Conservation (phyloP, 2,888 invertebrate species). For the Matsumyia berberina region DNA sequence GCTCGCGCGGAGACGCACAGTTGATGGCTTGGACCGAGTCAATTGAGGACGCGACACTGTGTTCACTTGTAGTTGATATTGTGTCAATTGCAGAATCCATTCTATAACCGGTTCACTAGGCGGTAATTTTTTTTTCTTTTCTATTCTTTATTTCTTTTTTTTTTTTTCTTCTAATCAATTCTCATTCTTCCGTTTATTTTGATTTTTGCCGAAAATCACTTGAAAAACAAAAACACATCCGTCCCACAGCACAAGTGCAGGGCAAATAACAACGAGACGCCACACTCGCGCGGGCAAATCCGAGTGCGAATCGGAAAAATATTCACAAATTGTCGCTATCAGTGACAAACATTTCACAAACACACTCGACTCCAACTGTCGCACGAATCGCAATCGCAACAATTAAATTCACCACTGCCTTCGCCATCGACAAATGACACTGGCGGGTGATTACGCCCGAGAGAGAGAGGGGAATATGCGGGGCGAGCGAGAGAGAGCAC, state of each 20-base stretch:
- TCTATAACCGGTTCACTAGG: constrained; percentile 75
- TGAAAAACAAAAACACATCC: constrained; percentile 64
- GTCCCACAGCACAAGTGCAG: constrained; percentile 69
- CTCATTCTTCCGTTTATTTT: constrained; percentile 6
- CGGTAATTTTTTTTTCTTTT: constrained; percentile 17
- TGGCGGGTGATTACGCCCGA: constrained; percentile 2
- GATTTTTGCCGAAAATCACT: constrained; percentile 27
- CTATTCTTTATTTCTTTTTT: constrained; percentile 31
- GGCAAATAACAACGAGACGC: constrained; percentile 57
- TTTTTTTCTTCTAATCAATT: constrained; percentile 7
- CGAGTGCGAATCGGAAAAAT: constrained; percentile 44
- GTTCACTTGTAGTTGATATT: constrained; percentile 86
- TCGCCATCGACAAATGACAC: constrained; percentile 68
- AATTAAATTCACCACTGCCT: constrained; percentile 75
- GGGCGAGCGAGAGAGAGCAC: constrained; percentile 30
- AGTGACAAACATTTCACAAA: constrained; percentile 76
- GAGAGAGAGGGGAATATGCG: constrained; percentile 25
- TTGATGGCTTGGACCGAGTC: constrained; percentile 81
- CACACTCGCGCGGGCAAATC: constrained; percentile 37
- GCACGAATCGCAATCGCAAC: constrained; percentile 75
- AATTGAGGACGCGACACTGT: constrained; percentile 85
- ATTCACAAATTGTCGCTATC: constrained; percentile 72
- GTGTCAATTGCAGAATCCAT: constrained; percentile 87
- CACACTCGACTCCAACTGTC: constrained; percentile 76
- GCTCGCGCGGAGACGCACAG: constrained; percentile 71